Conservation (phyloP, 1,140 invertebrate species). For the Drosophila mojavensis region DNA sequence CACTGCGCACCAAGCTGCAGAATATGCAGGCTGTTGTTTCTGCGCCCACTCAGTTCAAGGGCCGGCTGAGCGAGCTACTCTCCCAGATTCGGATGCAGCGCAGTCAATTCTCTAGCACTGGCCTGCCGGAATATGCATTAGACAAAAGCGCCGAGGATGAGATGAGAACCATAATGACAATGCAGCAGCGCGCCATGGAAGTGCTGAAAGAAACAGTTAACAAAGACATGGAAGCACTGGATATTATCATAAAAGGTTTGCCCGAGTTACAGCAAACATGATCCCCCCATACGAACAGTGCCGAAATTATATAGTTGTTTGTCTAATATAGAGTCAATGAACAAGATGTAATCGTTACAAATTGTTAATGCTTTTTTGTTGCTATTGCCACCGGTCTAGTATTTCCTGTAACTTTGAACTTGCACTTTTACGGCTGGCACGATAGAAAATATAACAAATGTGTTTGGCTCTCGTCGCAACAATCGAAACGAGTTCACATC, state of each 20-base stretch:
- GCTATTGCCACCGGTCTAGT: conserved; percentile 23
- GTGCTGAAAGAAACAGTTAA: conserved; percentile 92
- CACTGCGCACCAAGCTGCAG: conserved; percentile 92
- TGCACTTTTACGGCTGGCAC: conserved; percentile 70
- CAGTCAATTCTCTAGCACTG: conserved; percentile 85
- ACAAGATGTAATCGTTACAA: conserved; percentile 64
- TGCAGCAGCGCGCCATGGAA: conserved; percentile 93
- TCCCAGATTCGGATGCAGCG: conserved; percentile 93
- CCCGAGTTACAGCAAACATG: conserved; percentile 80
- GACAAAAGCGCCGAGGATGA: conserved; percentile 87
- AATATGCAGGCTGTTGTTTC: conserved; percentile 93
- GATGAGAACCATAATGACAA: conserved; percentile 89
- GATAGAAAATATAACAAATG: conserved; percentile 41
- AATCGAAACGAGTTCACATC: conserved; percentile 79
- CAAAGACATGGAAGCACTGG: conserved; percentile 90
- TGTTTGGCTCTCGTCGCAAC: conserved; percentile 29
- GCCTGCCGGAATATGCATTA: conserved; percentile 85
- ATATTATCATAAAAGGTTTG: conserved; percentile 92
- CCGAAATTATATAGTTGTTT: conserved; percentile 44
- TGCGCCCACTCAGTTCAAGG: conserved; percentile 96
- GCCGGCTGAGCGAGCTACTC: conserved; percentile 94
- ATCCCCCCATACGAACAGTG: conserved; percentile 26
- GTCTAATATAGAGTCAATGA: conserved; percentile 60
- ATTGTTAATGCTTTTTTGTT: conserved; percentile 39
- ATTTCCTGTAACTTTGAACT: conserved; percentile 80